phyloP scores from a whole-genome alignment of 2,797 vertebrate species.

The Vespertilio murinus region DNA sequence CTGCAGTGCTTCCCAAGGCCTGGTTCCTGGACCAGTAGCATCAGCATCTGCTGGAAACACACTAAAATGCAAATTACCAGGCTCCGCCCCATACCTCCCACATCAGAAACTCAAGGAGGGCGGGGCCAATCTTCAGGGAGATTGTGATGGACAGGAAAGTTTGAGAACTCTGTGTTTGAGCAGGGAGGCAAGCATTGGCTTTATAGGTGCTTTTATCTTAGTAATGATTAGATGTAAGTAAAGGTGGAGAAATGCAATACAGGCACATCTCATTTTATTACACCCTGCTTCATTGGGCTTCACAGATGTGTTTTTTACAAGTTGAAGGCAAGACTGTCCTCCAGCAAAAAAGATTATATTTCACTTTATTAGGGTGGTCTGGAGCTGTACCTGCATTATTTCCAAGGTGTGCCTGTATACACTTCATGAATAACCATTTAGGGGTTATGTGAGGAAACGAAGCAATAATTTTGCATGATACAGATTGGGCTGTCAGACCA shows the following conservation, averaged over 20 bases:
- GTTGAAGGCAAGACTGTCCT: neutral
- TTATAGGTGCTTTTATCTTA: neutral
- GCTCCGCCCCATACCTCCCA: neutral
- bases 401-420: neutral
- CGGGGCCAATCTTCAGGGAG: accelerated
- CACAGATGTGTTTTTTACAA: neutral
- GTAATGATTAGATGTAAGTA: neutral
- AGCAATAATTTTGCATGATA: neutral
- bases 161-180: neutral
- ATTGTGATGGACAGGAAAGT: neutral
- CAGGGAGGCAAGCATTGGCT: neutral
- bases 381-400: neutral
- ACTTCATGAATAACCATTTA: neutral
- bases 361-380: neutral
- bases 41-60: neutral
- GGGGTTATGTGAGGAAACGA: neutral
- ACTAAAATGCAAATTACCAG: neutral
- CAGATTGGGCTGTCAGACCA: neutral
- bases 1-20: neutral
- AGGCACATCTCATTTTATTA: neutral
- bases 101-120: neutral
- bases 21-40: neutral
- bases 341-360: neutral
- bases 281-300: neutral
- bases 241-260: neutral